These are phyloP conservation scores for Mesoligia furuncula DNA, from an alignment of 2,888 invertebrate genomes.

Conservation along the genomic window DNA sequence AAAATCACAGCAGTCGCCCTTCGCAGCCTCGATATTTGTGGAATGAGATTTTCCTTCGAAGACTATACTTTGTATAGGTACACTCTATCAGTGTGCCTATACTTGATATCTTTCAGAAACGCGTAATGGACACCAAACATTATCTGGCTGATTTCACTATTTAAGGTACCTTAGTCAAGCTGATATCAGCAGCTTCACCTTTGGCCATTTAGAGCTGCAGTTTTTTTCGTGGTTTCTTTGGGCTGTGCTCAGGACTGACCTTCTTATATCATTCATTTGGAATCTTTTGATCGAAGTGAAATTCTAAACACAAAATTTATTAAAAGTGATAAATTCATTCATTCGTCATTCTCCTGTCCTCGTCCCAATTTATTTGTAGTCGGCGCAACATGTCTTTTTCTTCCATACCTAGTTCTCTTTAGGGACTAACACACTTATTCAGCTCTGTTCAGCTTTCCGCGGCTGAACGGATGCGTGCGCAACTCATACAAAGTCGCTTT, in stretches of 20 bases:
- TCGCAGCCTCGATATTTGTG: background rate
- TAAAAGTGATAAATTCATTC: background rate
- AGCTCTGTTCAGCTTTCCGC: no score
- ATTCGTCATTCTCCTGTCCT: background rate
- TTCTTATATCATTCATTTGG: background rate
- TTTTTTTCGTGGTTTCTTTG: no score
- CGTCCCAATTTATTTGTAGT: background rate
- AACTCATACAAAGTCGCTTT: no score
- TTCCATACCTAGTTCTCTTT: no score
- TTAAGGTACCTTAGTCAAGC: background rate
- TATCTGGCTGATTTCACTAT: background rate
- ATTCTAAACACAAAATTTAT: background rate
- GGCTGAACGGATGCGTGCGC: no score
- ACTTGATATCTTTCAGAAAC: constrained; percentile 9
- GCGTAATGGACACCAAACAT: background rate
- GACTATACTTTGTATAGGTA: background rate
- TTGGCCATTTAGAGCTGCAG: background rate
- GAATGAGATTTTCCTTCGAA: background rate
- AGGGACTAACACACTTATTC: no score
- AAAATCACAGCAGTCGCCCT: background rate
- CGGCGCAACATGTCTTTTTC: no score
- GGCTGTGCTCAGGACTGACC: no score
- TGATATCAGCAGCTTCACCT: background rate
- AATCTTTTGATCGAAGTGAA: background rate
- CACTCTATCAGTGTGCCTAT: no score